Percentiles rank a stretch among this genome's conserved stretches.
phyloP scores from a whole-genome alignment of 1,140 invertebrate genomes.

The Nephotettix cincticeps region DNA sequence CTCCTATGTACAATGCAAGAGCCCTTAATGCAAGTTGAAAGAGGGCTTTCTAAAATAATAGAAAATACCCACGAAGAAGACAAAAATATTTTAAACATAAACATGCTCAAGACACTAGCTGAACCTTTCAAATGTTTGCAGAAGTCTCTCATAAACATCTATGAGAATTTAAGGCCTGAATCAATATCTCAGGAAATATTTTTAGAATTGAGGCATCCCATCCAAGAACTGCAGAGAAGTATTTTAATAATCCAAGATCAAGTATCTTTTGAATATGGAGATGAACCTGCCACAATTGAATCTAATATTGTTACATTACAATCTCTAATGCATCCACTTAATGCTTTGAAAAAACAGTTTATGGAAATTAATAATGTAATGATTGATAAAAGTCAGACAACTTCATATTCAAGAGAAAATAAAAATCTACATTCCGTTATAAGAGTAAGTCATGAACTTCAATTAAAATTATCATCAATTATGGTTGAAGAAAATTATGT shows the following conservation, averaged over 20 bases:
- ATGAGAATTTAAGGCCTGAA: conserved; percentile 28
- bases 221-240: conserved; percentile 40
- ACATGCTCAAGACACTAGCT: conserved; percentile 37
- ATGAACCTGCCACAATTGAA: conserved; percentile 38
- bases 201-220: conserved; percentile 34
- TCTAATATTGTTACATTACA: conserved; percentile 39
- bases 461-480: conserved; percentile 23
- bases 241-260: conserved; percentile 41
- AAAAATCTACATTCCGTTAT: conserved; percentile 20
- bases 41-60: conserved; percentile 33
- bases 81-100: conserved; percentile 30
- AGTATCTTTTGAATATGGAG: conserved; percentile 40
- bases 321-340: conserved; percentile 38
- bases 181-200: conserved; percentile 24
- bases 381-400: background rate
- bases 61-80: conserved; percentile 37
- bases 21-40: conserved; percentile 35
- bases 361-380: conserved; percentile 17
- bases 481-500: conserved; percentile 28
- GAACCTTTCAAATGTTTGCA: conserved; percentile 40
- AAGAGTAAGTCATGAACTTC: conserved; percentile 25
- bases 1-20: conserved; percentile 27
- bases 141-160: conserved; percentile 38
- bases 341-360: conserved; percentile 34
- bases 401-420: conserved; percentile 7